phyloP scores from a whole-genome alignment of 2,888 invertebrate species.

The Drosophila phalerata region DNA sequence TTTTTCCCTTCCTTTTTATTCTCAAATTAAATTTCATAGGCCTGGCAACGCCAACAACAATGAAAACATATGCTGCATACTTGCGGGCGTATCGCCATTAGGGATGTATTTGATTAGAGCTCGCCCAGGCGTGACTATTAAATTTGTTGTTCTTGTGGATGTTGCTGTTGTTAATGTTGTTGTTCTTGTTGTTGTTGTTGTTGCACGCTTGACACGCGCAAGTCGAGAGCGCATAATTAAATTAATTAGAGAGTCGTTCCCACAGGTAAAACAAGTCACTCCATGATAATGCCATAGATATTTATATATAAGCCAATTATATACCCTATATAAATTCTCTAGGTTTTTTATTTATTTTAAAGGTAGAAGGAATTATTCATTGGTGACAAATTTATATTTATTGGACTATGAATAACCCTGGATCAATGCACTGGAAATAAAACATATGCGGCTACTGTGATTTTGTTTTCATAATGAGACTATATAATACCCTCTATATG shows the following conservation, averaged over 20 bases:
- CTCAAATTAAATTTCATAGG: slow-evolving; percentile 71
- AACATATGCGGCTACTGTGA: too few species aligned
- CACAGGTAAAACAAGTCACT: slow-evolving; percentile 69
- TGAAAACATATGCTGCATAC: slow-evolving; percentile 61
- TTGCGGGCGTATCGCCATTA: slow-evolving; percentile 44
- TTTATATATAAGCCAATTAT: background rate
- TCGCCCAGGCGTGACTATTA: slow-evolving; percentile 74
- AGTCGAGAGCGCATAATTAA: slow-evolving; percentile 78
- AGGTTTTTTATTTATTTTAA: too few species aligned
- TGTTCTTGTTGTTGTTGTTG: slow-evolving; percentile 34
- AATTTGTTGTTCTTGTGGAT: slow-evolving; percentile 56
- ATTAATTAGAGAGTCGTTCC: slow-evolving; percentile 79
- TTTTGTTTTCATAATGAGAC: too few species aligned
- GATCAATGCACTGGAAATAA: background rate
- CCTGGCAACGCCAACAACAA: slow-evolving; percentile 57
- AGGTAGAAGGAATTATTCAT: too few species aligned
- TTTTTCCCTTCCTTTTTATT: slow-evolving; percentile 5
- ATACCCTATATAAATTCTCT: too few species aligned
- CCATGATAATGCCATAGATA: slow-evolving; percentile 10
- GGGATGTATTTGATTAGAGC: slow-evolving; percentile 72
- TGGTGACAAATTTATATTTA: background rate
- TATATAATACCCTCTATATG: too few species aligned
- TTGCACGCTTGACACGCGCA: slow-evolving; percentile 71
- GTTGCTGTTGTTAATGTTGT: slow-evolving; percentile 16
- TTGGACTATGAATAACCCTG: background rate